Conservation (phyloP, 2,797 vertebrate species). For the Pristis pectinata region DNA sequence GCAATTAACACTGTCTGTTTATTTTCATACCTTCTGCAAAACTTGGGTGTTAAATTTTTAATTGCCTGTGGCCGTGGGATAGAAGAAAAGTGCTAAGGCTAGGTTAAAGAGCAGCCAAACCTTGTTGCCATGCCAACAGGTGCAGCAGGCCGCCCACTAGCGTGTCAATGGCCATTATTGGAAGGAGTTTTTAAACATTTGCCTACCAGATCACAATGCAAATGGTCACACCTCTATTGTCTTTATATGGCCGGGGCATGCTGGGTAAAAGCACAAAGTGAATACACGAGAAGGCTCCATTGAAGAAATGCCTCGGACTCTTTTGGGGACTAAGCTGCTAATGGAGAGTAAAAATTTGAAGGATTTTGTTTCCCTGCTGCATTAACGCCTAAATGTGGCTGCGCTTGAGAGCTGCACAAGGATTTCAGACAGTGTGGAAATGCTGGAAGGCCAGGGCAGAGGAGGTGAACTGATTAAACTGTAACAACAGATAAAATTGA, state of each 20-base stretch:
- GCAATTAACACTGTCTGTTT: conserved; percentile 45
- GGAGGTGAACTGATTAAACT: conserved; percentile 42
- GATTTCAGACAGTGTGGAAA: conserved; percentile 41
- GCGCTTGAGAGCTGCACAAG: conserved; percentile 51
- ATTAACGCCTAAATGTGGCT: conserved; percentile 48
- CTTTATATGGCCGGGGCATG: conserved; percentile 83
- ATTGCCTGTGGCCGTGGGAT: conserved; percentile 57
- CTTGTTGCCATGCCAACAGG: conserved; percentile 78
- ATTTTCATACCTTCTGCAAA: conserved; percentile 50
- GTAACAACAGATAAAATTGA: conserved; percentile 38
- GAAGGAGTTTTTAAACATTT: conserved; percentile 61
- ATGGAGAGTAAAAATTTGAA: conserved; percentile 58
- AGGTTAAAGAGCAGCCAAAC: conserved; percentile 62
- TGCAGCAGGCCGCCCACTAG: conserved; percentile 68
- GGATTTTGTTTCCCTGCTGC: conserved; percentile 51
- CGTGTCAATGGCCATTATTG: conserved; percentile 70
- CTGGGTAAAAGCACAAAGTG: conserved; percentile 79
- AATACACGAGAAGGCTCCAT: conserved; percentile 73
- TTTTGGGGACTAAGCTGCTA: conserved; percentile 59
- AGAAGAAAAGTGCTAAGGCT: conserved; percentile 53
- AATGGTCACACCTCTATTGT: conserved; percentile 95
- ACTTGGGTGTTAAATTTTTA: conserved; percentile 57
- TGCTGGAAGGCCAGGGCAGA: conserved; percentile 39
- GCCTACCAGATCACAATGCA: conserved; percentile 71
- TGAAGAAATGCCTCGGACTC: conserved; percentile 64